Base-by-base conservation (phyloP, 2,113 vertebrate genomes). In the Anguilla japonica region DNA sequence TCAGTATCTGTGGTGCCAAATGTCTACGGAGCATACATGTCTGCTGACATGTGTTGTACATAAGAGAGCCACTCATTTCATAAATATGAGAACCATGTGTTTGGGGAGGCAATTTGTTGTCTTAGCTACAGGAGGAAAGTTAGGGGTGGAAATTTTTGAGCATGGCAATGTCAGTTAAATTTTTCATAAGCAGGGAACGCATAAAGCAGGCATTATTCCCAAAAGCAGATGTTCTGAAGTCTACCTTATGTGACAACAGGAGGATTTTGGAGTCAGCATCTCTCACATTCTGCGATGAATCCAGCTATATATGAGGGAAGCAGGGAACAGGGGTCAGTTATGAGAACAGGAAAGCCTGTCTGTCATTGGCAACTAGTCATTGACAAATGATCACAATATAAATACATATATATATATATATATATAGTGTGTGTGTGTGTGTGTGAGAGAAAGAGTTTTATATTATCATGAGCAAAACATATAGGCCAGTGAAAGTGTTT, bases 201-300 rank as follows among this genome's bases (percentile, higher is more conserved):
- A 71, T 20, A 71, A 71, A 71, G 63, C 26, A 71, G 63, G n/a
- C 63, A 71, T 26, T 71, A n/a, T 71, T 71, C 63, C 63, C 63
- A 71, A 71, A 71, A 71, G 63, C 63, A 71, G 63, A 71, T 71
- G 63, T 26, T 7, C 63, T 71, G 26, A n/a, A 22, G 63, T 71
- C 7, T n/a, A 71, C 63, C 20, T 7, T 9, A 87, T 87, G 85
- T 79, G 53, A 84, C 82, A 71, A 56, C 67, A 41, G 71, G n/a
- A 81, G 79, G 85, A 15, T 60, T 85, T 81, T 86, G 56, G 60
- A 83, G 86, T 63, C 83, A 60, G 56, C 82, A 85, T 82, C 83
- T 87, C 83, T 67, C 88, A n/a, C 63, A 71, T 71, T 26, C 63
- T 71, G 63, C 63, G 26, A 71, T 26, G 20, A 22, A n/a, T 60